Base-by-base conservation (phyloP, 2,797 vertebrate genomes). In the Otolemur crassicaudatus region DNA sequence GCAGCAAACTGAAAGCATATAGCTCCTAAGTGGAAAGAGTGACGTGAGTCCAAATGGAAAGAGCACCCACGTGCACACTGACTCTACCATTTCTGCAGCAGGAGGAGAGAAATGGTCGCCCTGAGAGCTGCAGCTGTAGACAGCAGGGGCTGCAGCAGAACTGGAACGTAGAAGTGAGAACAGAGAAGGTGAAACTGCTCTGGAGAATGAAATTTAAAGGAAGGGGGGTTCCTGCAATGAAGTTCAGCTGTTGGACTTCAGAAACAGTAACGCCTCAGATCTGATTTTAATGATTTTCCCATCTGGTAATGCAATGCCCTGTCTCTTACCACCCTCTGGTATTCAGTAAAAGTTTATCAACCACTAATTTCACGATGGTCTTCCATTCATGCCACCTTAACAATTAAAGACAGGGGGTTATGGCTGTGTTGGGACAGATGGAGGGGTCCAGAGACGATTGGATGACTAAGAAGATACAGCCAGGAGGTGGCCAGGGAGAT, bases 21-120 rank as follows among this genome's bases (percentile, higher is more conserved):
- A 70, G 40, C 40, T 3, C 60, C 8, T 12, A 60, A 19, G 5
- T 22, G 27, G 49, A 3, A 94, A 76, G 60, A 93, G 63, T n/a
- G 63, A 10, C 31, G 23, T 0, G 5, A 53, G 58, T 87, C 34
- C n/a, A 19, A 82, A 31, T 5, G 29, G 25, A 3, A 13, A 34
- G 4, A 9, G 31, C 16, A 6, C 2, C 0, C 23, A 25, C 6
- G 7, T 3, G 58, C 9, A 5, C 12, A 10, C 17, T 37, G 46
- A 70, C 60, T 19, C 46, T 16, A 73, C 43, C 53, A 6, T 8
- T 20, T 49, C 80, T 87, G 49, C 17, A 11, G 34, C 60, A 8
- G 13, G 10, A 77, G 31, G 37, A 63, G 58, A n/a, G 69, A 23
- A 4, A 23, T 29, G 29, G 9, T 17, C 43, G 19, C 27, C 58